Evolutionary conservation across 2,797 vertebrate genomes (phyloP).

Genomic region (Glossophaga mutica): DNA sequence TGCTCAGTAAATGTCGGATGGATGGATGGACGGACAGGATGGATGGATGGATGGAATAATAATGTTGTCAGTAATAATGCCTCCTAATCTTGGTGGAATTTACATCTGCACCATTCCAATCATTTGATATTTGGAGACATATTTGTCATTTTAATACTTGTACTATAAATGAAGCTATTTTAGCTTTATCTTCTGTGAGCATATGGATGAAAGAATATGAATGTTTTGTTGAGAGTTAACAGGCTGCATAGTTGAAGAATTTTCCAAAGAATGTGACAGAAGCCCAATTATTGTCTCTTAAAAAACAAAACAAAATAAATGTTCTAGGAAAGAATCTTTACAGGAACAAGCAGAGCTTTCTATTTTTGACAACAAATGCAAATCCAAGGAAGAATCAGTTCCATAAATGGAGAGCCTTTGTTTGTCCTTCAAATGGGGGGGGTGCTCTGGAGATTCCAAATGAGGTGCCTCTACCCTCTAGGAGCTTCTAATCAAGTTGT

Average conservation of each 20-base stretch:
- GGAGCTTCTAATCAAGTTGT: background rate
- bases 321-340: conserved; percentile 63
- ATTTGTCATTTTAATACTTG: conserved; percentile 54
- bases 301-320: conserved; percentile 69
- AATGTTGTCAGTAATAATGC: conserved; percentile 43
- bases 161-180: conserved; percentile 60
- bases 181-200: conserved; percentile 60
- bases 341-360: conserved; percentile 50
- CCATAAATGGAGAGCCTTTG: background rate
- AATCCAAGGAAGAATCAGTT: background rate
- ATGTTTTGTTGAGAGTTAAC: conserved; percentile 37
- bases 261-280: conserved; percentile 65
- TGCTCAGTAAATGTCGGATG: background rate
- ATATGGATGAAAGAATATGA: conserved; percentile 59
- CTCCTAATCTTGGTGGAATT: conserved; percentile 17
- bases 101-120: conserved; percentile 19
- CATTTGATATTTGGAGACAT: conserved; percentile 26
- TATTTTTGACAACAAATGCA: conserved; percentile 37
- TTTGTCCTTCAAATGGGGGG: background rate
- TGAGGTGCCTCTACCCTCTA: background rate
- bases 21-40: no score
- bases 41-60: background rate
- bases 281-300: conserved; percentile 63
- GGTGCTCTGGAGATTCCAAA: background rate
- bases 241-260: conserved; percentile 53